Percentiles rank a stretch among this genome's conserved stretches.
These are phyloP conservation scores for Rhagium mordax DNA, from an alignment of 2,888 invertebrate genomes.

Conservation along the genomic window DNA sequence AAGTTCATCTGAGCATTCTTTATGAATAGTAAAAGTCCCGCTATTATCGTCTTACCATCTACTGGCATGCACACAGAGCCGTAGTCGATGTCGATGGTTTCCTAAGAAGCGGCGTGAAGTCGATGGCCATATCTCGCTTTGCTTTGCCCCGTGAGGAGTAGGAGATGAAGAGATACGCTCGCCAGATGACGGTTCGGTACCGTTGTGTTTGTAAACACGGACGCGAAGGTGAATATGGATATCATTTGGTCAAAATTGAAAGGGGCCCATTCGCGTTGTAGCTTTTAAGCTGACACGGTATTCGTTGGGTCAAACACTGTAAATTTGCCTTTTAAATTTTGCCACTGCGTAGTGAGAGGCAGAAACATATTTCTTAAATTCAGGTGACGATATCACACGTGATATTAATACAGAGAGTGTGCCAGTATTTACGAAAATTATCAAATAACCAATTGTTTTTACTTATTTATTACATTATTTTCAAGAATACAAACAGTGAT, in stretches of 20 bases:
- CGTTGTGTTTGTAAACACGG: conserved; percentile 24
- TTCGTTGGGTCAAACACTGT: conserved; percentile 22
- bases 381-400: too few relatives aligned
- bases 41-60: conserved; percentile 44
- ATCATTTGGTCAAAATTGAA: conserved; percentile 32
- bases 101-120: conserved; percentile 16
- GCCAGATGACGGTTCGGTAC: conserved; percentile 31
- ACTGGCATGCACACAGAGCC: conserved; percentile 14
- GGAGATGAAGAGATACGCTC: conserved; percentile 16
- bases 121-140: conserved; percentile 13
- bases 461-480: too few relatives aligned
- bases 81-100: conserved; percentile 5
- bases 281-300: conserved; percentile 5
- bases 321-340: not conserved
- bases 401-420: too few relatives aligned
- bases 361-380: too few relatives aligned
- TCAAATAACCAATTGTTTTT: too few relatives aligned
- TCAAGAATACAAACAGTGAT: too few relatives aligned
- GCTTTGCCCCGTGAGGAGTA: not conserved
- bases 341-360: not conserved
- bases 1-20: conserved; percentile 29
- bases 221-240: conserved; percentile 8
- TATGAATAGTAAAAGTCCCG: conserved; percentile 45
- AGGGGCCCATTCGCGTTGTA: conserved; percentile 10
- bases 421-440: too few relatives aligned